Percentiles rank a stretch among this genome's conserved stretches.
These are phyloP conservation scores for Trachythela sp. DNA, from an alignment of 64 coral and sea anemone species.

Conservation along the genomic window DNA sequence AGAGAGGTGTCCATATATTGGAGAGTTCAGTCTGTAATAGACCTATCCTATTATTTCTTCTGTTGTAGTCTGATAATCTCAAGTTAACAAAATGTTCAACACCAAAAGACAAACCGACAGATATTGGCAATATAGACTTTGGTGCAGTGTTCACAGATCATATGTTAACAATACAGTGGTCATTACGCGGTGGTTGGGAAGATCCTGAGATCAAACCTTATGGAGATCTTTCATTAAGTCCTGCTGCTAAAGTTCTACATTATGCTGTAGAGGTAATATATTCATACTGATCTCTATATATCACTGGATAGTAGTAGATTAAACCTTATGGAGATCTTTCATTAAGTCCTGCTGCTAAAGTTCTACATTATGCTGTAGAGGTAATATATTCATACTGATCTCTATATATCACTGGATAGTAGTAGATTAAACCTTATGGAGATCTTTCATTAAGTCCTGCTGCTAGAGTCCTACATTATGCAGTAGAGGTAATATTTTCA, in stretches of 20 bases:
- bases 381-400: background rate
- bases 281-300: background rate
- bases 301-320: constrained; percentile 55
- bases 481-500: too few relatives aligned
- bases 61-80: background rate
- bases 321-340: too few relatives aligned
- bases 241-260: constrained; percentile 68
- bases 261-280: constrained; percentile 84
- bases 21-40: too few relatives aligned
- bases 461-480: too few relatives aligned
- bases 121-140: constrained; percentile 68
- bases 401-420: constrained; percentile 26
- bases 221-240: constrained; percentile 59
- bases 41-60: background rate
- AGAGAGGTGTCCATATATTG: too few relatives aligned
- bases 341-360: too few relatives aligned
- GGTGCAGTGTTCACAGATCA: constrained; percentile 92
- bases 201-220: constrained; percentile 67
- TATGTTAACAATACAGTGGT: constrained; percentile 69
- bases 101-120: constrained; percentile 62
- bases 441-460: too few relatives aligned
- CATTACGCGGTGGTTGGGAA: constrained; percentile 65
- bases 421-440: too few relatives aligned
- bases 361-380: too few relatives aligned
- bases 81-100: constrained; percentile 9